Conservation (phyloP, 1,140 invertebrate species). For the Apis mellifera region Amel_HAv3.1 CM009940.2:7123501-7124000, state of each 20-base stretch:
- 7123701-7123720: constrained; percentile 5
- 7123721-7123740: background rate
- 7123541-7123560: no score
- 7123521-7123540: no score
- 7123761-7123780: constrained; percentile 30
- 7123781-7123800: constrained; percentile 42
- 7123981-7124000: background rate
- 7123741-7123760: constrained; percentile 30
- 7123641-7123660: constrained; percentile 9
- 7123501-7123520: no score
- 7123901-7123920: background rate
- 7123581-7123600: no score
- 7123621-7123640: background rate
- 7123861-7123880: constrained; percentile 55
- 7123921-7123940: background rate
- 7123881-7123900: constrained; percentile 1
- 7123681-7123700: constrained; percentile 28
- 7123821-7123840: background rate
- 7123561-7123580: no score
- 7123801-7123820: constrained; percentile 10
- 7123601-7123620: background rate
- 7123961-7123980: background rate
- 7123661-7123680: background rate
- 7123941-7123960: constrained; percentile 28
- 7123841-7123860: constrained; percentile 4